Percentiles rank a stretch among this genome's conserved stretches.
phyloP scores from a whole-genome alignment of 2,113 vertebrate species.

The Heteronetta atricapilla region DNA sequence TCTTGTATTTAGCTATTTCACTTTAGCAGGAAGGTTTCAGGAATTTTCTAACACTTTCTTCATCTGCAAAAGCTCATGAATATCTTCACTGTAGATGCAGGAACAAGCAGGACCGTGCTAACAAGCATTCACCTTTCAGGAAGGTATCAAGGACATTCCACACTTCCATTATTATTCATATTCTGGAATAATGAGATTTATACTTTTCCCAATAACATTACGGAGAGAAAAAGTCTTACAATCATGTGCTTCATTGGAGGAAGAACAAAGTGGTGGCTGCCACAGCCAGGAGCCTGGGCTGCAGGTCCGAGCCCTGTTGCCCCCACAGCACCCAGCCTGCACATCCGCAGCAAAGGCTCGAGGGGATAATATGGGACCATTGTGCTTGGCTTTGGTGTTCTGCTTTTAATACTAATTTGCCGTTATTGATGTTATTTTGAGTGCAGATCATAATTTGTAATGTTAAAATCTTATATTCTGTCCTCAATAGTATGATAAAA shows the following conservation, averaged over 20 bases:
- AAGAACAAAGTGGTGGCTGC: conserved; percentile 34
- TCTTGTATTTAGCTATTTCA: not conserved
- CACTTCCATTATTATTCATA: not conserved
- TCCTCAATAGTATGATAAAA: not conserved
- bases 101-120: not conserved
- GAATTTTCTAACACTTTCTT: not conserved
- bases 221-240: not conserved
- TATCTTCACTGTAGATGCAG: not conserved
- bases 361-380: not conserved
- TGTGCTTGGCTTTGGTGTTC: not conserved
- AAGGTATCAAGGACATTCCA: conserved; percentile 25
- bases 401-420: not conserved
- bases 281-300: not conserved
- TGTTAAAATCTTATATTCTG: not conserved
- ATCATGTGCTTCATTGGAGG: conserved; percentile 60
- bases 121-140: not conserved
- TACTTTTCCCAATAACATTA: not conserved
- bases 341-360: not conserved
- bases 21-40: not conserved
- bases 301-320: not conserved
- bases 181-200: conserved; percentile 23
- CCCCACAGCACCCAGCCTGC: not conserved
- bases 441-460: not conserved
- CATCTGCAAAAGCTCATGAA: not conserved
- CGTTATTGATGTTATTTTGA: not conserved